A percentile compares a stretch with the other conserved stretches of the same genome.
phyloP scores from a whole-genome alignment of 2,113 vertebrate genomes.

The Azemiops feae region DNA sequence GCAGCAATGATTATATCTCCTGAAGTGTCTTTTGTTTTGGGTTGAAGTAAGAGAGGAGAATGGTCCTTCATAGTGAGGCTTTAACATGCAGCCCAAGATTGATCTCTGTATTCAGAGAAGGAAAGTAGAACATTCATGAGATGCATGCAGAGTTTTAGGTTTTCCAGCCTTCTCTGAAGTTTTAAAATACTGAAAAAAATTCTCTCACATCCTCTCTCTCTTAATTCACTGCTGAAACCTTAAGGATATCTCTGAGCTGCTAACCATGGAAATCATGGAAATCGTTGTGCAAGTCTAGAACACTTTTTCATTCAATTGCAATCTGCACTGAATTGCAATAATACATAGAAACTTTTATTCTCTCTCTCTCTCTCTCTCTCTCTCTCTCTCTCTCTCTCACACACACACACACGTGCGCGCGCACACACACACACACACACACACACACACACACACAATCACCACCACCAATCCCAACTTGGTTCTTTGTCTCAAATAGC shows the following conservation, averaged over 20 bases:
- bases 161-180: slow-evolving; percentile 63
- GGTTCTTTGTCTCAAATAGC: slow-evolving; percentile 27
- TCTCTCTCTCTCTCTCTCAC: too few relatives aligned
- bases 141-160: slow-evolving; percentile 88
- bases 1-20: slow-evolving; percentile 81
- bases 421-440: too few relatives aligned
- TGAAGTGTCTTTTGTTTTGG: slow-evolving; percentile 90
- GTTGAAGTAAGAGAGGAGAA: slow-evolving; percentile 81
- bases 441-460: background rate
- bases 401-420: too few relatives aligned
- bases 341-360: slow-evolving; percentile 50
- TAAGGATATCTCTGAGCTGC: slow-evolving; percentile 65
- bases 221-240: slow-evolving; percentile 59
- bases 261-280: slow-evolving; percentile 10
- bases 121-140: slow-evolving; percentile 94
- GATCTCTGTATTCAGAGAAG: slow-evolving; percentile 89
- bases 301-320: slow-evolving; percentile 67
- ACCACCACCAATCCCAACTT: background rate
- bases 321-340: slow-evolving; percentile 62
- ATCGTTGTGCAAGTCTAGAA: slow-evolving; percentile 57
- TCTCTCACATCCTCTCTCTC: slow-evolving; percentile 33
- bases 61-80: slow-evolving; percentile 81
- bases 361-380: background rate
- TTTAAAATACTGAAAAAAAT: slow-evolving; percentile 55
- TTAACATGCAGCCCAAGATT: slow-evolving; percentile 79